These are phyloP conservation scores for Pipistrellus pygmaeus DNA, from an alignment of 2,797 vertebrate species.

Conservation along the genomic window DNA sequence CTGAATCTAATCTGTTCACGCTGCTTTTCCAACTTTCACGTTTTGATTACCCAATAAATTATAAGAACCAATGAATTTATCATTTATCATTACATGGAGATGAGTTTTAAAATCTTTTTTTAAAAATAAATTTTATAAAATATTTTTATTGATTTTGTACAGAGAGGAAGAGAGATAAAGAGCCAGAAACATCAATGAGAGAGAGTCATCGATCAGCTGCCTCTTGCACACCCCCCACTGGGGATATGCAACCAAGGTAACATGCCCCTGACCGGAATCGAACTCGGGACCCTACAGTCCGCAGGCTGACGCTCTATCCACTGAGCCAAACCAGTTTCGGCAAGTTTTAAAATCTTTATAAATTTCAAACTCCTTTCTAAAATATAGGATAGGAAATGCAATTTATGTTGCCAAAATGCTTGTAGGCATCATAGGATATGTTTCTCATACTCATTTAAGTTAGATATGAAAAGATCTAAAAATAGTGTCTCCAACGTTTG, in stretches of 20 bases:
- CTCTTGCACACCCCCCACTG: too few relatives aligned
- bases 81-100: neutral
- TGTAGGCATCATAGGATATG: neutral
- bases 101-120: neutral
- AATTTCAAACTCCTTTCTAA: neutral
- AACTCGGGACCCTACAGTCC: too few relatives aligned
- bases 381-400: slow-evolving; percentile 22
- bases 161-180: too few relatives aligned
- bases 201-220: too few relatives aligned
- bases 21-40: neutral
- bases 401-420: neutral
- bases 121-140: neutral
- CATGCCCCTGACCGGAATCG: too few relatives aligned
- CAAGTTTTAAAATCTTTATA: neutral
- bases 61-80: neutral
- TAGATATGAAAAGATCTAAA: neutral
- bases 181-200: too few relatives aligned
- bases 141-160: too few relatives aligned
- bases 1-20: neutral
- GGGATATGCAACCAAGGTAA: too few relatives aligned
- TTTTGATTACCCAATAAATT: neutral
- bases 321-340: too few relatives aligned
- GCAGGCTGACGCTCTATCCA: too few relatives aligned
- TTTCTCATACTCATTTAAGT: slow-evolving; percentile 10
- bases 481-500: neutral